These are phyloP conservation scores for Brachyhypopomus occidentalis DNA, from an alignment of 2,113 vertebrate genomes.

Conservation along the genomic window DNA sequence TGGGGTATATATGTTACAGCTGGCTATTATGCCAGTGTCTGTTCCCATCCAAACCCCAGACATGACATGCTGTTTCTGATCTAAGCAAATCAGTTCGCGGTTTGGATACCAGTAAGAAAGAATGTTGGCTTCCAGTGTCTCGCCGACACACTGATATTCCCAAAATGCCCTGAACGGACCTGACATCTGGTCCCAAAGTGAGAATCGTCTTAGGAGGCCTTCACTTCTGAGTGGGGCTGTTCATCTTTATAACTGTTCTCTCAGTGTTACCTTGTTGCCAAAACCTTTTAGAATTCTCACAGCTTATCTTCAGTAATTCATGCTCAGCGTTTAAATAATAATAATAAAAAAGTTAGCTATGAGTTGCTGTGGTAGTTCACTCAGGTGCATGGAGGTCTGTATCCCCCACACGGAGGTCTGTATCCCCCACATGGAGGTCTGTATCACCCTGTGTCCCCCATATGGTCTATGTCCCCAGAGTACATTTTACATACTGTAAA, in stretches of 20 bases:
- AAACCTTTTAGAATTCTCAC: slow-evolving; percentile 24
- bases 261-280: neutral
- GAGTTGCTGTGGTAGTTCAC: neutral
- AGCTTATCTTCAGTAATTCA: slow-evolving; percentile 17
- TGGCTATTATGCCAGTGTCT: slow-evolving; percentile 36
- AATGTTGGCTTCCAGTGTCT: slow-evolving; percentile 50
- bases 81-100: slow-evolving; percentile 49
- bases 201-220: slow-evolving; percentile 32
- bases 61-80: slow-evolving; percentile 47
- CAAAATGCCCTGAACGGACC: slow-evolving; percentile 47
- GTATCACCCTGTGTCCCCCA: too few relatives aligned
- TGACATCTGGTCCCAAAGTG: slow-evolving; percentile 42
- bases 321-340: neutral
- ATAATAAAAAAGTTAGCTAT: neutral
- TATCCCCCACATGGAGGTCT: too few relatives aligned
- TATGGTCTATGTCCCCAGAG: too few relatives aligned
- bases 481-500: too few relatives aligned
- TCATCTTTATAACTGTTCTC: slow-evolving; percentile 30
- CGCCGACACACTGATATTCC: slow-evolving; percentile 44
- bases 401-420: too few relatives aligned
- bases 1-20: slow-evolving; percentile 39
- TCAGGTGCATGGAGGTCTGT: neutral
- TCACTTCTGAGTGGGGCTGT: slow-evolving; percentile 21
- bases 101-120: slow-evolving; percentile 46
- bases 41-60: slow-evolving; percentile 23